phyloP scores from a whole-genome alignment of 2,797 vertebrate genomes.

The Oreochromis grahami region DNA sequence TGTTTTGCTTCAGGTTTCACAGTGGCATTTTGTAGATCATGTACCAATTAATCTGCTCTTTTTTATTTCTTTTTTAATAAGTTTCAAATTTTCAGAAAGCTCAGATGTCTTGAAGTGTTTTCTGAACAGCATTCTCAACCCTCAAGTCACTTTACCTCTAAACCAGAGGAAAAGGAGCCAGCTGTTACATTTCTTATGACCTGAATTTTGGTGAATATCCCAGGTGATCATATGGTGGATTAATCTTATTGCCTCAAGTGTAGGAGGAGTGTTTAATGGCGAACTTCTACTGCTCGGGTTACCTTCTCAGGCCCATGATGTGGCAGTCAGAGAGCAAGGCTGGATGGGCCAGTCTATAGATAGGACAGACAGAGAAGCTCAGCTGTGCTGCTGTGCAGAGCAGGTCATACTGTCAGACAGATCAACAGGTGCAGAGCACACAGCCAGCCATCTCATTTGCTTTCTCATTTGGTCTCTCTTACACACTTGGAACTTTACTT shows the following conservation, averaged over 20 bases:
- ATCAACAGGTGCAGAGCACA: constrained; percentile 70
- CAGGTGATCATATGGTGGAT: constrained; percentile 2
- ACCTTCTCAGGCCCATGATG: constrained; percentile 35
- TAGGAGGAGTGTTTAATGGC: constrained; percentile 47
- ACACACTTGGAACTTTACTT: neutral
- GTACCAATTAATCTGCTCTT: neutral
- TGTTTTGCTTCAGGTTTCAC: neutral
- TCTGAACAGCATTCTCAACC: neutral
- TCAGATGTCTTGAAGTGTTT: neutral
- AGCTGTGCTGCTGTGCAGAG: constrained; percentile 72
- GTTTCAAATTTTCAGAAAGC: neutral
- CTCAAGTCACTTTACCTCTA: neutral
- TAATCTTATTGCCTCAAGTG: neutral
- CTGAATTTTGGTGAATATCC: neutral
- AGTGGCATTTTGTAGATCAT: neutral
- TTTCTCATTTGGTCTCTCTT: neutral
- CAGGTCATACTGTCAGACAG: constrained; percentile 71
- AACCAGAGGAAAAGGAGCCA: neutral
- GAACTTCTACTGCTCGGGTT: constrained; percentile 52
- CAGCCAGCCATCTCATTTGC: constrained; percentile 17
- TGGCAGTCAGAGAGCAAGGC: constrained; percentile 29
- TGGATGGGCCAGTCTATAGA: constrained; percentile 72
- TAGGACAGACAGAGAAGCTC: constrained; percentile 73
- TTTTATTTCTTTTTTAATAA: neutral
- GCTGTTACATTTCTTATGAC: neutral